Conservation (phyloP, 2,888 invertebrate genomes). For the Drosophila maculinotata region DNA sequence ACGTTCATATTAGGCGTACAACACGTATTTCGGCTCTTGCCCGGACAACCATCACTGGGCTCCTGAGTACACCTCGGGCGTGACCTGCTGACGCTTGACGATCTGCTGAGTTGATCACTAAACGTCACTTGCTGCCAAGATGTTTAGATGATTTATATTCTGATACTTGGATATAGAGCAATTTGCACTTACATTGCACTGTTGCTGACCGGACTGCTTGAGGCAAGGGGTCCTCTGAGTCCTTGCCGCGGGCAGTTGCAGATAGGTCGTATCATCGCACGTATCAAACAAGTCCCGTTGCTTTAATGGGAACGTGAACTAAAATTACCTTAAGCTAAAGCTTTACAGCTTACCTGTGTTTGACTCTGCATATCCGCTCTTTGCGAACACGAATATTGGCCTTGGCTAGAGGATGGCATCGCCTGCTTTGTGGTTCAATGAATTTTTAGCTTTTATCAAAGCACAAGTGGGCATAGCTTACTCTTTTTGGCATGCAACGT, state of each 20-base stretch:
- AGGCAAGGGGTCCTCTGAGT: neutral
- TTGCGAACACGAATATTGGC: neutral
- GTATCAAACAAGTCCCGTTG: neutral
- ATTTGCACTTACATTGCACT: constrained; percentile 11
- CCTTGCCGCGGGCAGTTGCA: constrained; percentile 4
- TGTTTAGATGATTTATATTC: neutral
- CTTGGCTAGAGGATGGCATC: neutral
- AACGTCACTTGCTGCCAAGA: constrained; percentile 20
- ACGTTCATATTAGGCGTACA: neutral
- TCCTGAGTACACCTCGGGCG: too few species aligned
- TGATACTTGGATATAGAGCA: too few species aligned
- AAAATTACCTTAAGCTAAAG: too few species aligned
- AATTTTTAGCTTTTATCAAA: neutral
- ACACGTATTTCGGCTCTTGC: neutral
- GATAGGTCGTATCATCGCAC: constrained; percentile 27
- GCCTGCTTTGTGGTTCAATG: constrained; percentile 10
- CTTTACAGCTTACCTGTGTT: constrained; percentile 20
- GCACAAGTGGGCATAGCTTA: constrained; percentile 2
- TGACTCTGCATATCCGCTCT: neutral
- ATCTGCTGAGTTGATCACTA: neutral
- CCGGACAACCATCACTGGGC: neutral
- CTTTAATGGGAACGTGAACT: neutral
- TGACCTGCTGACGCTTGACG: neutral
- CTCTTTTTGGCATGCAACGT: constrained; percentile 17
- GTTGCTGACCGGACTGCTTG: neutral